These are phyloP conservation scores for Crocuta crocuta DNA, from an alignment of 2,113 vertebrate species.

Conservation along the genomic window DNA sequence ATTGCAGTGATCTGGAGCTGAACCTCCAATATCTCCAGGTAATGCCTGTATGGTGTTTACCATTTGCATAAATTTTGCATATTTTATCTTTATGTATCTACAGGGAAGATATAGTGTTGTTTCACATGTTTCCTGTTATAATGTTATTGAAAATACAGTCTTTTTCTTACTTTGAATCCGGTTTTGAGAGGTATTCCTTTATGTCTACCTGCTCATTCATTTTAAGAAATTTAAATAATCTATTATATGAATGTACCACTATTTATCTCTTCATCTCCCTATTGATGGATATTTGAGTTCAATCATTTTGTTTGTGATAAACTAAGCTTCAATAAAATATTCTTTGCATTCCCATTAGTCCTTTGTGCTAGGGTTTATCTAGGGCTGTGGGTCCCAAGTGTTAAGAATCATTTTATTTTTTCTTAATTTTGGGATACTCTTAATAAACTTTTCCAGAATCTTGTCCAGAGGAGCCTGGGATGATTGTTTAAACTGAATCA, in stretches of 20 bases:
- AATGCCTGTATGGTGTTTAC: neutral
- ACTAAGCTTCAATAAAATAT: neutral
- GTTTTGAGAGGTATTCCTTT: neutral
- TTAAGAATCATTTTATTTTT: neutral
- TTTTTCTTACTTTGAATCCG: neutral
- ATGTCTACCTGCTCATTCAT: neutral
- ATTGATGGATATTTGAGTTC: neutral
- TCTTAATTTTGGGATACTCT: neutral
- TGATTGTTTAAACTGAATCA: neutral
- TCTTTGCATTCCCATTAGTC: neutral
- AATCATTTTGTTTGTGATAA: neutral
- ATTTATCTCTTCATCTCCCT: neutral
- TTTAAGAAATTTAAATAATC: neutral
- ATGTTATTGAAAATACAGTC: neutral
- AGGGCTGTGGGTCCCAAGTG: rapidly evolving
- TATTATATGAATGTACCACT: neutral
- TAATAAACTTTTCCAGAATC: neutral
- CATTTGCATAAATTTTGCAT: neutral
- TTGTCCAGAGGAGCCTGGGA: neutral
- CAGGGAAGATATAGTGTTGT: neutral
- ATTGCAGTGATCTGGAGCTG: neutral
- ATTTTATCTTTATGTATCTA: neutral
- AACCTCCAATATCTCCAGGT: neutral
- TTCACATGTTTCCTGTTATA: neutral
- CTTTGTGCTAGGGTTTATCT: neutral